Conservation (phyloP, 2,797 vertebrate species). For the Steatocranus sp. region DNA sequence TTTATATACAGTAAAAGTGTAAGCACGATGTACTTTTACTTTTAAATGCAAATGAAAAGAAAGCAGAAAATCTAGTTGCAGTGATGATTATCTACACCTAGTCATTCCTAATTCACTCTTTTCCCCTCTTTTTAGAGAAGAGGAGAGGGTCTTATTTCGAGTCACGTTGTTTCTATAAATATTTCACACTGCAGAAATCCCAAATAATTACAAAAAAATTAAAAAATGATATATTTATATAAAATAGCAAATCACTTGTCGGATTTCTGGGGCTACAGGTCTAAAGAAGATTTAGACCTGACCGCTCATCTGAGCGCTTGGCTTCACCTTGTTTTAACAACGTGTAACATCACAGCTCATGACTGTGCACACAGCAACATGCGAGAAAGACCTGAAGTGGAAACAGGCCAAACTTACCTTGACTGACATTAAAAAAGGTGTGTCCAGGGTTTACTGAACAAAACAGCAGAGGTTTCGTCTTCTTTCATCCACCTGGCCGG, state of each 20-base stretch:
- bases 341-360: not conserved
- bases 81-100: not conserved
- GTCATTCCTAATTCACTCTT: not conserved
- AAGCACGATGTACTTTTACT: not conserved
- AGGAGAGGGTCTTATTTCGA: not conserved
- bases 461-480: slow-evolving; percentile 33
- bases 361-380: not conserved
- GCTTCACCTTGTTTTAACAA: not conserved
- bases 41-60: not conserved
- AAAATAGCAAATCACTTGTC: not conserved
- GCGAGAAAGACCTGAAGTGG: not conserved
- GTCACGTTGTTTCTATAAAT: not conserved
- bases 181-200: not conserved
- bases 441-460: slow-evolving; percentile 64
- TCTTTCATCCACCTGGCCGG: slow-evolving; percentile 51
- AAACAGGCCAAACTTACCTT: slow-evolving; percentile 72
- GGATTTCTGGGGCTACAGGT: slow-evolving; percentile 24
- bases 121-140: not conserved
- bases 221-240: not conserved
- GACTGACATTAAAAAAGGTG: slow-evolving; percentile 77
- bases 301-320: not conserved
- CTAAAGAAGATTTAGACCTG: not conserved
- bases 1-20: not conserved
- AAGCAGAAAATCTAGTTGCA: not conserved
- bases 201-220: not conserved